These are phyloP conservation scores for Spea hammondii DNA, from an alignment of 2,797 vertebrate genomes.

Conservation along the genomic window DNA sequence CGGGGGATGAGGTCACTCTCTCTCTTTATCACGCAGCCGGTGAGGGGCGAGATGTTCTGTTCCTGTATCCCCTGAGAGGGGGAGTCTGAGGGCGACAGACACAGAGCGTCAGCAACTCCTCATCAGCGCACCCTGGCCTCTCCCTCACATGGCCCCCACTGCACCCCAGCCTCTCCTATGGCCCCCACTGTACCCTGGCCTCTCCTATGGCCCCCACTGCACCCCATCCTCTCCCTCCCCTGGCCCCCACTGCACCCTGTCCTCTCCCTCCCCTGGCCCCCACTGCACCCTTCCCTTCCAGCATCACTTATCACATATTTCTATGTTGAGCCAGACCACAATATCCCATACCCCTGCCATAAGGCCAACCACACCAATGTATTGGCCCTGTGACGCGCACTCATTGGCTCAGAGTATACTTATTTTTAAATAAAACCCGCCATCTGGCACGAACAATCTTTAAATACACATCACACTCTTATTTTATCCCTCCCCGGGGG, in stretches of 20 bases:
- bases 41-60: constrained; percentile 27
- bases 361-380: neutral
- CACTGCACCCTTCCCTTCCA: neutral
- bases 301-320: neutral
- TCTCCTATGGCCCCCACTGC: neutral
- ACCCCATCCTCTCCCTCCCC: neutral
- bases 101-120: constrained; percentile 6
- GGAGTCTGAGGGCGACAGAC: constrained; percentile 4
- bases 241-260: neutral
- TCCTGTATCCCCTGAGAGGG: constrained; percentile 8
- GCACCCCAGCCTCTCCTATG: neutral
- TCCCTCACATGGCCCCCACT: neutral
- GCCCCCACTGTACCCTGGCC: neutral
- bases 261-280: neutral
- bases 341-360: neutral
- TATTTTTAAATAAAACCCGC: too few species aligned
- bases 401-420: too few species aligned
- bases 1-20: constrained; percentile 23
- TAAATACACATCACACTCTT: too few species aligned
- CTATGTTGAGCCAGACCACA: neutral
- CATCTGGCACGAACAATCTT: too few species aligned
- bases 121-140: neutral
- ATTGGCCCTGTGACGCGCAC: too few species aligned
- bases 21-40: neutral
- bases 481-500: too few species aligned